phyloP scores from a whole-genome alignment of 2,113 vertebrate species.

The Cyanistes caeruleus region DNA sequence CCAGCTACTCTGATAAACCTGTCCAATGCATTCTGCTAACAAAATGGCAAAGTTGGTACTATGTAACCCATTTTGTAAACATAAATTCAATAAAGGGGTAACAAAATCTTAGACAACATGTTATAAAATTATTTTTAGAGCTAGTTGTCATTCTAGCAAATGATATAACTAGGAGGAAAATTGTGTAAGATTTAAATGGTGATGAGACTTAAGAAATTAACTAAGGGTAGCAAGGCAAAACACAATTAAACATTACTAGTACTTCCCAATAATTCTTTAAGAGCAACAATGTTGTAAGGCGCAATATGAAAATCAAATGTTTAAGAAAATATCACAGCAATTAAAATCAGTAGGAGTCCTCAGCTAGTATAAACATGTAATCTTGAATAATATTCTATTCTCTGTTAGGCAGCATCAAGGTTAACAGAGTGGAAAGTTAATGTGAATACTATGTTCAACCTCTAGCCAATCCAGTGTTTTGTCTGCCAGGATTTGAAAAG shows the following conservation, averaged over 20 bases:
- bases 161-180: background rate
- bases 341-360: slow-evolving; percentile 63
- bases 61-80: background rate
- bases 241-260: background rate
- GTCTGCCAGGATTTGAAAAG: background rate
- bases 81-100: background rate
- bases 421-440: slow-evolving; percentile 29
- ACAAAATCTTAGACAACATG: background rate
- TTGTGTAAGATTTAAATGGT: background rate
- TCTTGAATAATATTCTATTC: slow-evolving; percentile 38
- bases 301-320: slow-evolving; percentile 63
- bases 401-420: slow-evolving; percentile 24
- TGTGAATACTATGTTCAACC: slow-evolving; percentile 30
- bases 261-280: slow-evolving; percentile 30
- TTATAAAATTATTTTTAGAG: background rate
- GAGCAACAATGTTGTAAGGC: slow-evolving; percentile 18
- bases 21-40: background rate
- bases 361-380: slow-evolving; percentile 53
- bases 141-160: background rate
- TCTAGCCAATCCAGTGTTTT: slow-evolving; percentile 5
- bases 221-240: slow-evolving; percentile 13
- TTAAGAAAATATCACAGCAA: slow-evolving; percentile 69
- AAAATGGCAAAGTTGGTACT: background rate
- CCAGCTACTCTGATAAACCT: background rate
- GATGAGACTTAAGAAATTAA: slow-evolving; percentile 7